phyloP scores from a whole-genome alignment of 1,140 invertebrate genomes.

The Drosophila ogumai region DNA sequence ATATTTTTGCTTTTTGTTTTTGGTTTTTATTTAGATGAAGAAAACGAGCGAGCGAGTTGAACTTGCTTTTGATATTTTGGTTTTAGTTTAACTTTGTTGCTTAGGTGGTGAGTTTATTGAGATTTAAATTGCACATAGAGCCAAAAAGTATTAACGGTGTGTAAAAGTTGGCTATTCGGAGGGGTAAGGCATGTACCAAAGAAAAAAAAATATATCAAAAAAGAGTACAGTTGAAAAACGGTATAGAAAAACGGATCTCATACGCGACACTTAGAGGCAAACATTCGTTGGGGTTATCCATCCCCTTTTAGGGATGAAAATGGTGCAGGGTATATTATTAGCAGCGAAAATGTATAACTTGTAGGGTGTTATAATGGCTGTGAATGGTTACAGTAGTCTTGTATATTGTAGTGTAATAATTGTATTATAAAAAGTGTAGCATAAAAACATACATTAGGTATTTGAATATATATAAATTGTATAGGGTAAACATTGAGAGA shows the following conservation, averaged over 20 bases:
- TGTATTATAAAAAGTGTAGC: background rate
- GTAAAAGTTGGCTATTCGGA: slow-evolving; percentile 70
- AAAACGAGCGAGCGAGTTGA: slow-evolving; percentile 73
- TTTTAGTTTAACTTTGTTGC: slow-evolving; percentile 56
- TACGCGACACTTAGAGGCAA: slow-evolving; percentile 61
- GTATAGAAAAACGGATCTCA: slow-evolving; percentile 35
- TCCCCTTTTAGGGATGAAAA: background rate
- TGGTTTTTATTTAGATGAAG: slow-evolving; percentile 62
- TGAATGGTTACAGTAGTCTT: background rate
- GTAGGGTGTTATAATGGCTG: slow-evolving; percentile 1
- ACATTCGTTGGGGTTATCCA: slow-evolving; percentile 21
- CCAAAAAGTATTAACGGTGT: slow-evolving; percentile 72
- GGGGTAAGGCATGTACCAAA: slow-evolving; percentile 61
- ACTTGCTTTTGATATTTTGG: slow-evolving; percentile 65
- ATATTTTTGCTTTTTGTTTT: slow-evolving; percentile 37
- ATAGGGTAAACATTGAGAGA: slow-evolving; percentile 3
- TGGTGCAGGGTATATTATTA: slow-evolving; percentile 13
- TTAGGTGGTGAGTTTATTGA: slow-evolving; percentile 73
- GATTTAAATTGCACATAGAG: slow-evolving; percentile 79
- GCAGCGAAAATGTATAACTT: slow-evolving; percentile 21
- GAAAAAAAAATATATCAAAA: slow-evolving; percentile 45
- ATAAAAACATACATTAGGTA: slow-evolving; percentile 1
- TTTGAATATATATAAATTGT: background rate
- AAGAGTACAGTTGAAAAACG: slow-evolving; percentile 54
- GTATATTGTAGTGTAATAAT: background rate